phyloP scores from a whole-genome alignment of 2,888 invertebrate genomes.

The Mesoligia furuncula region DNA sequence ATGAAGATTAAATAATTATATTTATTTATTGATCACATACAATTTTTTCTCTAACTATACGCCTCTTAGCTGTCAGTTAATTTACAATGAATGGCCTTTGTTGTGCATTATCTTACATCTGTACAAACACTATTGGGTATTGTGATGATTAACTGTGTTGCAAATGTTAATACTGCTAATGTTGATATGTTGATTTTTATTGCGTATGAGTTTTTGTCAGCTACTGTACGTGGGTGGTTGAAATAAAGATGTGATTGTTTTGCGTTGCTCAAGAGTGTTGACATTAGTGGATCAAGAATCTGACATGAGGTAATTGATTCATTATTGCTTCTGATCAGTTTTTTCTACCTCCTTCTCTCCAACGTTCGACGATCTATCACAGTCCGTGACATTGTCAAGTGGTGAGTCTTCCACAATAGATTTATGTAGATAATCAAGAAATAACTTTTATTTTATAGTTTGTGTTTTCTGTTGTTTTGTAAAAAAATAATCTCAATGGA shows the following conservation, averaged over 20 bases:
- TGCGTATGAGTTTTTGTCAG: conserved; percentile 46
- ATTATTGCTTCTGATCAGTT: background rate
- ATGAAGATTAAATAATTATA: conserved; percentile 35
- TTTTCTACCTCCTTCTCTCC: background rate
- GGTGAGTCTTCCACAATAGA: background rate
- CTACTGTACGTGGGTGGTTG: conserved; percentile 46
- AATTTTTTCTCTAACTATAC: conserved; percentile 55
- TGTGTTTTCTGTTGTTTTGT: background rate
- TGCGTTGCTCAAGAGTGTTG: conserved; percentile 20
- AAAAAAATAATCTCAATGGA: background rate
- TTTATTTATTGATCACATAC: conserved; percentile 45
- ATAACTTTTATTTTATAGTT: background rate
- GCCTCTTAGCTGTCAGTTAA: conserved; percentile 61
- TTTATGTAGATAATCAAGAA: background rate
- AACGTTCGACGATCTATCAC: background rate
- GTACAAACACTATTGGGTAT: conserved; percentile 63
- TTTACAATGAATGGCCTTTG: conserved; percentile 72
- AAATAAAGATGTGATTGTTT: conserved; percentile 37
- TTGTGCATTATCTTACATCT: conserved; percentile 64
- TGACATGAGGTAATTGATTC: conserved; percentile 9
- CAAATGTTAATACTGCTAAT: conserved; percentile 60
- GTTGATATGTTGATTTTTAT: conserved; percentile 60
- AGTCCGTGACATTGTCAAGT: background rate
- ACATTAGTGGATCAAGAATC: conserved; percentile 5
- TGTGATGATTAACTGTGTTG: conserved; percentile 56